Base-by-base conservation (phyloP, 2,888 invertebrate genomes). In the Autographa gamma region DNA sequence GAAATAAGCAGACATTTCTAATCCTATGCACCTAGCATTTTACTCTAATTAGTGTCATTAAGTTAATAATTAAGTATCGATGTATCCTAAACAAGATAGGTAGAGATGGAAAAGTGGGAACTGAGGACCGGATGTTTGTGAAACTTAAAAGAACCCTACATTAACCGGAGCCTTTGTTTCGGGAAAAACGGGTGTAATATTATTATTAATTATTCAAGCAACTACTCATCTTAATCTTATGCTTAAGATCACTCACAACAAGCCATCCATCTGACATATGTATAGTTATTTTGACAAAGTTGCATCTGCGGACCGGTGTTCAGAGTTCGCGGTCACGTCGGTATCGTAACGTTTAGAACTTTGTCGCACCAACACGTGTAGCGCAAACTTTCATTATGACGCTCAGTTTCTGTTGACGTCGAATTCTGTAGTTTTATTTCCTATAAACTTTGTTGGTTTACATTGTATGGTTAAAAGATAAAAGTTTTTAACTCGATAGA, bases 311-410 rank as follows among this genome's bases (percentile, higher is more conserved):
- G 63, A 67, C 54, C 64, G 56, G 64, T 69, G 48, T 25, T 13
- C 70, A 62, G 71, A 80, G 71, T 80, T 73, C 69, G 78, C 73
- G 76, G 76, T 78, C 78, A 80, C 80, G 80, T 78, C 71, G 69
- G 66, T 70, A 76, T 71, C 65, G 71, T 66, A 73, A 77, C 80
- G 54, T 25, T 65, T 48, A 58, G 68, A 80, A 79, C 70, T 80
- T 77, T 62, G 70, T 77, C 74, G 19, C 41, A 48, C 60, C 66
- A 75, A 73, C 80, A 77, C 77, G 77, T 79, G 77, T 68, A 65
- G 52, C 60, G 38, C 59, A 41, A 73, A 77, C 72, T 77, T 80
- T 80, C 70, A 80, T 77, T 75, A 80, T 65, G 69, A 54, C 71
- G 32, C 31, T 25, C n/a, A 32, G 54, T 52, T 48, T 58, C 62